Evolutionary conservation across 2,797 vertebrate species (phyloP).

Genomic region (Paguma larvata): DNA sequence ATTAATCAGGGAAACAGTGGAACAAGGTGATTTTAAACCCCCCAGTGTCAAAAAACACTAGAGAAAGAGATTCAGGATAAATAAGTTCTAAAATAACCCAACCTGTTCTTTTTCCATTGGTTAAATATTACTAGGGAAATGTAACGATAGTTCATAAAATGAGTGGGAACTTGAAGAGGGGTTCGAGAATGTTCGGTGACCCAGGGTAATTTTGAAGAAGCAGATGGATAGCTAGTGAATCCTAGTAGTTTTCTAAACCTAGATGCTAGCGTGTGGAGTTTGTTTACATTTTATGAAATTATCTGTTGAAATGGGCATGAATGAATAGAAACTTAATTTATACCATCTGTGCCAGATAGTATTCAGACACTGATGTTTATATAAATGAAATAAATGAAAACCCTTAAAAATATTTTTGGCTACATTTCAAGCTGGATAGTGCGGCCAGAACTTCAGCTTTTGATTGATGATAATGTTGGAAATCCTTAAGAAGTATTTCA

Average conservation of each 20-base stretch:
- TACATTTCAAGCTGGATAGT: slow-evolving; percentile 29
- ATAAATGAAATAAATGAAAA: slow-evolving; percentile 43
- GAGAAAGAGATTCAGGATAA: not conserved
- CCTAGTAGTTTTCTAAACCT: slow-evolving; percentile 51
- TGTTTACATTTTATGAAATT: slow-evolving; percentile 32
- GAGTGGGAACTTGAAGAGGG: not conserved
- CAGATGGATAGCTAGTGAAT: not conserved
- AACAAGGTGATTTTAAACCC: not conserved
- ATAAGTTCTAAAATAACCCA: not conserved
- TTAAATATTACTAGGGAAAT: not conserved
- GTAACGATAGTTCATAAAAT: not conserved
- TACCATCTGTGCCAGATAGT: not conserved
- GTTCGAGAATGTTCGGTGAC: not conserved
- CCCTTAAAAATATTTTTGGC: not conserved
- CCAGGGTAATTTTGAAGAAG: slow-evolving; percentile 36
- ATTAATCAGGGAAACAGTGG: not conserved
- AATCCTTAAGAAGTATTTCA: not conserved
- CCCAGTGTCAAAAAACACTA: not conserved
- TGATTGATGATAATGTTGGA: slow-evolving; percentile 33
- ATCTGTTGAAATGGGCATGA: slow-evolving; percentile 54
- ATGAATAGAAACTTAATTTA: slow-evolving; percentile 62
- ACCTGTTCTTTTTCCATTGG: not conserved
- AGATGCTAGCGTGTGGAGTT: not conserved
- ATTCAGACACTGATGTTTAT: slow-evolving; percentile 57
- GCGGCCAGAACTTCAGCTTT: slow-evolving; percentile 30